Evolutionary conservation across 2,888 invertebrate species (phyloP), one percentile per base, ranked within the genome.

Genomic region (Aphidoletes aphidimyza): DNA sequence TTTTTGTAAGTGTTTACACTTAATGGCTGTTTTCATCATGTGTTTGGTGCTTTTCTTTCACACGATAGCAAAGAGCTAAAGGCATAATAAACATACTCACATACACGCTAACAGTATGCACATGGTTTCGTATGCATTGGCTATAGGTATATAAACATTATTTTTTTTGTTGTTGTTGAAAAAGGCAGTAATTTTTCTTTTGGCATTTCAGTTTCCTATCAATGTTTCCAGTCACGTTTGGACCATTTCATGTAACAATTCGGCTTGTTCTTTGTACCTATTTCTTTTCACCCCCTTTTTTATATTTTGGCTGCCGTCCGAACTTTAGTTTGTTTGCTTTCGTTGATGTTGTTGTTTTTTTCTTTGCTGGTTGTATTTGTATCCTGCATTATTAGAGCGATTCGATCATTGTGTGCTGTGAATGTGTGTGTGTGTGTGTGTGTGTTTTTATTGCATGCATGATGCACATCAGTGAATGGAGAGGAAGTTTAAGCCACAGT

Each of bases 181-280:
- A 54, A 54, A 54, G 54, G 3, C 54, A 47, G 17, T 54, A 54
- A 54, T 54, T 69, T 69, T 69, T 69, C 69, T 69, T 30, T 69
- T 69, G 69, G 69, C 69, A 69, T 69, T 47, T 69, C 36, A n/a
- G 36, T 69, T 69, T 69, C 69, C 69, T 69, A 69, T 69, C 81
- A 81, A 37, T 37, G 22, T 37, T 81, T 81, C 81, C 22, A 81
- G 81, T 81, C 81, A 81, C 81, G 81, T 81, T 37, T 81, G 37
- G 6, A 81, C 37, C 37, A 81, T 81, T 81, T 81, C 81, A 81
- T 37, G 37, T 81, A 81, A 81, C 81, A 81, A 81, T 81, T 81
- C 81, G n/a, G 37, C 81, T 81, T 37, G n/a, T 37, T 37, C 81
- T 36, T 37, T 81, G 81, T 37, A 81, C 81, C 37, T 37, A 36